Percentiles rank a stretch among this genome's conserved stretches.
phyloP scores from a whole-genome alignment of 2,888 invertebrate species.

The Hetaerina titia region DNA sequence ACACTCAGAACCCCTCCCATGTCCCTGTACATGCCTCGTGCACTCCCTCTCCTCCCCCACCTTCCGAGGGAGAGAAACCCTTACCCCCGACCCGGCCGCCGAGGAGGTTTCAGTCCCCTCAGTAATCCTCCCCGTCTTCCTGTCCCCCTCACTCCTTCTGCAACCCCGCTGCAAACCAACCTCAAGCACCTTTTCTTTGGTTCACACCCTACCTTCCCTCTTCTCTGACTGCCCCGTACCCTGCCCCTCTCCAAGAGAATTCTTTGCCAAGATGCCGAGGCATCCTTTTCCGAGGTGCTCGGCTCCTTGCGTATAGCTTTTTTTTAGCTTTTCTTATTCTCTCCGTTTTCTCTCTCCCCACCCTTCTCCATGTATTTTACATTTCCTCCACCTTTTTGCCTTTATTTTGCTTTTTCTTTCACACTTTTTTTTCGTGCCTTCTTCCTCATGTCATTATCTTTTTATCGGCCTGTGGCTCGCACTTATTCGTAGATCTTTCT shows the following conservation, averaged over 20 bases:
- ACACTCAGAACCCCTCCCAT: background rate
- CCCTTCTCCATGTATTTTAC: constrained; percentile 41
- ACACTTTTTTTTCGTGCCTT: background rate
- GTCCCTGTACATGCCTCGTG: background rate
- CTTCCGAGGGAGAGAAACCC: background rate
- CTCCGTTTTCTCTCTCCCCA: background rate
- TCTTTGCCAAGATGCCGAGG: constrained; percentile 68
- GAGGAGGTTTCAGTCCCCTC: constrained; percentile 46
- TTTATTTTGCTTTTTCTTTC: constrained; percentile 39
- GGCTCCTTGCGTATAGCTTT: constrained; percentile 69
- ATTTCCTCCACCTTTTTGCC: background rate
- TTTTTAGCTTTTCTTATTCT: constrained; percentile 62
- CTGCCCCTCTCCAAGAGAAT: constrained; percentile 52
- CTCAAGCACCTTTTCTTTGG: background rate
- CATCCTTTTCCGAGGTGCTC: constrained; percentile 67
- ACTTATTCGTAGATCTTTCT: background rate
- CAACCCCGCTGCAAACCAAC: background rate
- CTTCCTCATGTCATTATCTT: background rate
- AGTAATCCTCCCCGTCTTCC: constrained; percentile 74
- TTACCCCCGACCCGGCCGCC: background rate
- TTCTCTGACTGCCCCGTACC: constrained; percentile 44
- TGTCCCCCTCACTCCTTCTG: constrained; percentile 45
- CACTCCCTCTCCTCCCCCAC: background rate
- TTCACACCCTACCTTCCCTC: constrained; percentile 69
- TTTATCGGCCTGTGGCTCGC: background rate